A percentile compares a stretch with the other conserved stretches of the same genome.
Evolutionary conservation across 2,113 vertebrate species (phyloP).

Genomic region (Campylomormyrus tamandua): DNA sequence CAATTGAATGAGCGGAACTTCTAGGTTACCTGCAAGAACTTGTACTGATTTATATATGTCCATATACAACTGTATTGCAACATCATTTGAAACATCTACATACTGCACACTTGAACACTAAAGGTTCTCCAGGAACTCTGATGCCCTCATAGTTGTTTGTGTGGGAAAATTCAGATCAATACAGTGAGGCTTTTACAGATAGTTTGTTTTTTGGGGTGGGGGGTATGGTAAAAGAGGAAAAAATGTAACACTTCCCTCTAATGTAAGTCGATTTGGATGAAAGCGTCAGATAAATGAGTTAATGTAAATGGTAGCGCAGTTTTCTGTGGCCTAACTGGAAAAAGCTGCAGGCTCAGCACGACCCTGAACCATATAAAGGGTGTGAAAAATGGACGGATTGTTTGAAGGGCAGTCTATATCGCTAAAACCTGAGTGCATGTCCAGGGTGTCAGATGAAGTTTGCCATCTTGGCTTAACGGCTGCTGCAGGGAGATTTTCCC

Average conservation of each 20-base stretch:
- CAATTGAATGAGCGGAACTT: neutral
- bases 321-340: neutral
- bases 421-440: neutral
- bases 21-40: neutral
- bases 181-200: neutral
- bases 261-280: neutral
- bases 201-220: neutral
- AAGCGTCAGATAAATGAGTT: neutral
- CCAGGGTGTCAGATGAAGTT: slow-evolving; percentile 24
- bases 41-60: neutral
- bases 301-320: neutral
- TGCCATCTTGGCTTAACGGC: slow-evolving; percentile 21
- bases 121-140: neutral
- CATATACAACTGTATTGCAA: neutral
- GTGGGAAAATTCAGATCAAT: neutral
- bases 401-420: neutral
- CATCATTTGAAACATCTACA: neutral
- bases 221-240: neutral
- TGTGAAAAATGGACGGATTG: neutral
- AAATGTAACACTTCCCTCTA: neutral
- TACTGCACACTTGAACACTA: neutral
- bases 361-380: neutral
- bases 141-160: neutral
- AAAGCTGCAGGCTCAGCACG: neutral
- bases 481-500: slow-evolving; percentile 19